phyloP scores from a whole-genome alignment of 2,113 vertebrate species.

The Vicugna pacos region DNA sequence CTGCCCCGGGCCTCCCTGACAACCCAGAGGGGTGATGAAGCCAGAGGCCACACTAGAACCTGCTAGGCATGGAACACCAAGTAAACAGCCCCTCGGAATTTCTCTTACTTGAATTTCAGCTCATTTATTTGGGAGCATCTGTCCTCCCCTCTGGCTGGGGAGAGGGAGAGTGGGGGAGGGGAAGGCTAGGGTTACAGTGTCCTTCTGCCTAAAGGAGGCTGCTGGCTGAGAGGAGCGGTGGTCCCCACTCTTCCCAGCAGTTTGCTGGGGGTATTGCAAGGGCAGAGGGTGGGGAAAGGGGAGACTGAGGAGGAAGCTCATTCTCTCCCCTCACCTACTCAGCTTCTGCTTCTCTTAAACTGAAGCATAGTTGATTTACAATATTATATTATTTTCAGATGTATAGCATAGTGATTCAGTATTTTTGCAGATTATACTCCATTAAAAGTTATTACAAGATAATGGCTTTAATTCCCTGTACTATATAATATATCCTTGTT shows the following conservation, averaged over 20 bases:
- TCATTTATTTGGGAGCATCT: conserved; percentile 58
- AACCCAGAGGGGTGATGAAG: conserved; percentile 8
- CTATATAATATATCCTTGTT: neutral
- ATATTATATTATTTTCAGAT: neutral
- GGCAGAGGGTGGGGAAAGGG: neutral
- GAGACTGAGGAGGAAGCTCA: neutral
- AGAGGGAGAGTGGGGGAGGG: neutral
- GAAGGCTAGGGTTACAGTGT: conserved; percentile 3
- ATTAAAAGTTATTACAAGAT: neutral
- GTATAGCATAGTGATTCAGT: neutral
- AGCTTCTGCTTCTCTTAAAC: neutral
- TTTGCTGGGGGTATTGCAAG: neutral
- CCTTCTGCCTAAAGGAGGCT: conserved; percentile 16
- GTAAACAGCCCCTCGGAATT: conserved; percentile 79
- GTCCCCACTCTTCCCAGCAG: neutral
- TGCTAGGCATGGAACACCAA: conserved; percentile 74
- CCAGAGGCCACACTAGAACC: conserved; percentile 70
- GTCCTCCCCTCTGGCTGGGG: neutral
- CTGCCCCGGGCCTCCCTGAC: neutral
- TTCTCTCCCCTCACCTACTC: neutral
- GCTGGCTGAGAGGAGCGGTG: neutral
- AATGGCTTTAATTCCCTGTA: neutral
- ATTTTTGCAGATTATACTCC: neutral
- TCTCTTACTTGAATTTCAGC: conserved; percentile 76
- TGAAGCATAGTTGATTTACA: neutral